Evolutionary conservation across 2,888 invertebrate species (phyloP).

Genomic region (Anaspis maculata): DNA sequence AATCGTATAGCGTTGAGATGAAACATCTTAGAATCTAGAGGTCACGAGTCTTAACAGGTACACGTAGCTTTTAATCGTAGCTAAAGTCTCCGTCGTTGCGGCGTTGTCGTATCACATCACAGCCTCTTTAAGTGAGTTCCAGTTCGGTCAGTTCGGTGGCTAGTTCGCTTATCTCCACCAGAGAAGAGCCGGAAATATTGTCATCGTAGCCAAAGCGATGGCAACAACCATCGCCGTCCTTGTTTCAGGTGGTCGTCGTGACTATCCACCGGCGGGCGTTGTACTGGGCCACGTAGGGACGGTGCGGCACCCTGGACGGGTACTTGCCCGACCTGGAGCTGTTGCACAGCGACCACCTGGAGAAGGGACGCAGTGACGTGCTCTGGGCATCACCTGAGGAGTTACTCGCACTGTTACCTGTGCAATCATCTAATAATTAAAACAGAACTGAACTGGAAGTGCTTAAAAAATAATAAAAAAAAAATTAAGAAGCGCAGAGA

Average conservation of each 20-base stretch:
- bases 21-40: too few relatives aligned
- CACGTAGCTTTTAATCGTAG: too few relatives aligned
- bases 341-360: slow-evolving; percentile 35
- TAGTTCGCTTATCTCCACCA: slow-evolving; percentile 29
- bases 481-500: slow-evolving; percentile 4
- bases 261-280: slow-evolving; percentile 34
- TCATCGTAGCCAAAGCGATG: slow-evolving; percentile 15
- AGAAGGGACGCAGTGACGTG: slow-evolving; percentile 35
- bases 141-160: slow-evolving; percentile 28
- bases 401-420: slow-evolving; percentile 40
- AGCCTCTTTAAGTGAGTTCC: slow-evolving; percentile 26
- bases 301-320: slow-evolving; percentile 18
- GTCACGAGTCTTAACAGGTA: too few relatives aligned
- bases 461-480: slow-evolving; percentile 9
- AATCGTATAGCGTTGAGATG: too few relatives aligned
- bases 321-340: slow-evolving; percentile 24
- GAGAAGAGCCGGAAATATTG: slow-evolving; percentile 29
- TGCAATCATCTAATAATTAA: too few relatives aligned
- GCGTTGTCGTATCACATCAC: too few relatives aligned
- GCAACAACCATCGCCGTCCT: slow-evolving; percentile 15
- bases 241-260: slow-evolving; percentile 36
- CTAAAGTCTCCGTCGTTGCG: too few relatives aligned
- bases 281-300: slow-evolving; percentile 31
- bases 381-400: slow-evolving; percentile 39
- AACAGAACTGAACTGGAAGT: too few relatives aligned